Conservation (phyloP, 2,113 vertebrate species). For the Ginglymostoma cirratum region DNA sequence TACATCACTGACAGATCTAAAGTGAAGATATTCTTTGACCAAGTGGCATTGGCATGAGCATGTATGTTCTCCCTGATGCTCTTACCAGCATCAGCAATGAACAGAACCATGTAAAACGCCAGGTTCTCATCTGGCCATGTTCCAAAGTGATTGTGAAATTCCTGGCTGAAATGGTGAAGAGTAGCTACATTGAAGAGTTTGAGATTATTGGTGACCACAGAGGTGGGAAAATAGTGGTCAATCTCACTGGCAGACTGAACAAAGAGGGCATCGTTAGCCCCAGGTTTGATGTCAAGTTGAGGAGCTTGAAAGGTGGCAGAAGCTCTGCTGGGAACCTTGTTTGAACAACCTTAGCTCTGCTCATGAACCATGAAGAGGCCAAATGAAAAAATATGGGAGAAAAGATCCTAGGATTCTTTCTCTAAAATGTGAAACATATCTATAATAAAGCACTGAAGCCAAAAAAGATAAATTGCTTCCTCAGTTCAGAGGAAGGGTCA, state of each 20-base stretch:
- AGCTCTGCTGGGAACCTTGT: constrained; percentile 93
- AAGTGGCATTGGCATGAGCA: constrained; percentile 90
- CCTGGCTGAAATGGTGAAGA: constrained; percentile 98
- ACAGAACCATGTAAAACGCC: constrained; percentile 92
- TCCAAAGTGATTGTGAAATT: constrained; percentile 97
- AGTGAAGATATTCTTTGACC: too few relatives aligned
- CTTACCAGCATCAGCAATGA: constrained; percentile 98
- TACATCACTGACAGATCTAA: too few relatives aligned
- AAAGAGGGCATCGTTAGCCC: constrained; percentile 99
- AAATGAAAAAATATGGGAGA: constrained; percentile 98
- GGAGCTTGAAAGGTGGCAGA: constrained; percentile 98
- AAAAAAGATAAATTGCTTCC: neutral
- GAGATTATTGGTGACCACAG: constrained; percentile 97
- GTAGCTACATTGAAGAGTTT: constrained; percentile 97
- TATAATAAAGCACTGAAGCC: constrained; percentile 72
- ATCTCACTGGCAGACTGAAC: constrained; percentile 96
- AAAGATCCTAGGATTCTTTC: constrained; percentile 98
- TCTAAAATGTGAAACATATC: constrained; percentile 79
- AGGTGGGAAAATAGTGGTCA: constrained; percentile 95
- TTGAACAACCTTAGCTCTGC: constrained; percentile 95
- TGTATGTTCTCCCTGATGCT: constrained; percentile 96
- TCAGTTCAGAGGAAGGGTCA: too few relatives aligned
- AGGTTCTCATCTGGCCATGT: constrained; percentile 93
- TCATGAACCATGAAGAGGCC: constrained; percentile 99
- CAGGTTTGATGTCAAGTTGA: constrained; percentile 96